phyloP scores from a whole-genome alignment of 2,797 vertebrate species.

The Hyperoplus immaculatus region DNA sequence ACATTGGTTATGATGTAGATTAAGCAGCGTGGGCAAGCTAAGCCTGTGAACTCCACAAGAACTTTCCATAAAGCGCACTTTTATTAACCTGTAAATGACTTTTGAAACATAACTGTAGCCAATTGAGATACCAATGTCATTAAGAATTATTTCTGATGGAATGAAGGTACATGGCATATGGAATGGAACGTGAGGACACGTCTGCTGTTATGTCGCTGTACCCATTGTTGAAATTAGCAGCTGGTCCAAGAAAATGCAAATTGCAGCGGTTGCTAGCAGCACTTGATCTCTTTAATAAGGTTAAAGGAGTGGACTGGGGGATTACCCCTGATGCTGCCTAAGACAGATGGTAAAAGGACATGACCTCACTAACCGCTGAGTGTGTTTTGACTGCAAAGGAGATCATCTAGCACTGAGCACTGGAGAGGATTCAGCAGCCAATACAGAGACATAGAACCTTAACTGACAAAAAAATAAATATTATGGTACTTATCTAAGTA shows the following conservation, averaged over 20 bases:
- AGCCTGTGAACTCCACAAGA: constrained; percentile 10
- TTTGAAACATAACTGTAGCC: neutral
- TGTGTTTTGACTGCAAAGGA: constrained; percentile 62
- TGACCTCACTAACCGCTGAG: constrained; percentile 72
- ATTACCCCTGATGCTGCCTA: constrained; percentile 66
- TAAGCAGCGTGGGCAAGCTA: constrained; percentile 5
- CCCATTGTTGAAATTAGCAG: constrained; percentile 36
- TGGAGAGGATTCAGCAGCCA: constrained; percentile 49
- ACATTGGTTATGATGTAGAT: constrained; percentile 14
- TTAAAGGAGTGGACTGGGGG: constrained; percentile 63
- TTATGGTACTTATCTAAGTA: constrained; percentile 17
- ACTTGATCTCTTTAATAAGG: constrained; percentile 72
- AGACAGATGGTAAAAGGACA: constrained; percentile 81
- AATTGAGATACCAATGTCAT: neutral
- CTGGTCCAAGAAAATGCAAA: constrained; percentile 47
- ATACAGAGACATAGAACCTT: constrained; percentile 45
- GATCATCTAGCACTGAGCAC: constrained; percentile 51
- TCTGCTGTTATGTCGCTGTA: constrained; percentile 14
- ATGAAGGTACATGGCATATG: neutral
- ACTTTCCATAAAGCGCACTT: neutral
- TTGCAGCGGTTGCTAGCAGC: constrained; percentile 45
- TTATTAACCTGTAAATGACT: constrained; percentile 1
- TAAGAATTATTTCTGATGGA: neutral
- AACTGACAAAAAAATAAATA: constrained; percentile 47
- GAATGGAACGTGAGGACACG: neutral